Base-by-base conservation (phyloP, 2,888 invertebrate species). In the Drosophila siamana region DNA sequence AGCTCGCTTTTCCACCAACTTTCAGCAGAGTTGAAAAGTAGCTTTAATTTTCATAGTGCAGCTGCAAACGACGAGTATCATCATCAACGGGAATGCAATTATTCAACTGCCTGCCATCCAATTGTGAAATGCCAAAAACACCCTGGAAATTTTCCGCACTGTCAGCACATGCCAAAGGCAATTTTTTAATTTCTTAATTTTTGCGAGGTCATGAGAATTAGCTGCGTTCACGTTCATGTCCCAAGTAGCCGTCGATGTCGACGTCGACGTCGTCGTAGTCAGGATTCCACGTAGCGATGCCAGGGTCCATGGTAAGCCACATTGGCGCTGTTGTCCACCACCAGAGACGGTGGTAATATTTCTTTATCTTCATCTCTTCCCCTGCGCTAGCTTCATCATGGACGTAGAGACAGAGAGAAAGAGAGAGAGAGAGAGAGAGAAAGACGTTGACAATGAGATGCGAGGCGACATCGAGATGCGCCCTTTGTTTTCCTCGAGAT, bases 111-210 rank as follows among this genome's bases (percentile, higher is more conserved):
- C 73, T 69, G 70, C 72, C 70, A 74, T 13, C 59, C 67, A 83
- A 71, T 86, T 80, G 47, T 67, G 54, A 75, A 84, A 83, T 74
- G 86, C 86, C 86, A 84, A 86, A 84, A 86, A 75, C 84, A 84
- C 78, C 78, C 78, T 66, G 84, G 52, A 74, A 69, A 75, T 86
- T 86, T 86, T 83, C 73, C 86, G 84, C 88, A 69, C 60, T 68
- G 88, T 84, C 88, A 84, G 84, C 88, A 36, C 79, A 68, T 54
- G 78, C 66, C 52, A 68, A 79, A 76, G 82, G 75, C 78, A 80
- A 80, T 83, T 90, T 90, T 90, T 89, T 89, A 89, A 89, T 89
- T 89, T 90, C 89, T 89, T 90, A 89, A 89, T 90, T 89, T 89
- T 81, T 86, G 84, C 77, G 80, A 82, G 89, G 85, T 89, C 89